These are phyloP conservation scores for Papilio aristodemus DNA, from an alignment of 1,140 invertebrate species.

Conservation along the genomic window DNA sequence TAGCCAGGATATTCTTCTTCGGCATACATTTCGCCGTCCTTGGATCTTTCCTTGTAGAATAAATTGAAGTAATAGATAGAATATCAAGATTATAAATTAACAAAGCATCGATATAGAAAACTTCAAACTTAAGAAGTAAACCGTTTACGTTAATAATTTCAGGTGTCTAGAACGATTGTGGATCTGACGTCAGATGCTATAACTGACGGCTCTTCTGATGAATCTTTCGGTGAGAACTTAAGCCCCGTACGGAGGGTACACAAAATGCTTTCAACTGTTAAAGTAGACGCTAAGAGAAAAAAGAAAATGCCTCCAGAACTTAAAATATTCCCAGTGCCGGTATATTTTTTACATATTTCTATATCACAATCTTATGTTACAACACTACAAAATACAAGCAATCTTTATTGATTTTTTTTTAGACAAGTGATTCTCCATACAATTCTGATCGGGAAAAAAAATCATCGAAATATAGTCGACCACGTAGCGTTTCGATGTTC, in stretches of 20 bases:
- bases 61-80: too few relatives aligned
- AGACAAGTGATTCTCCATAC: constrained; percentile 73
- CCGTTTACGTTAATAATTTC: constrained; percentile 35
- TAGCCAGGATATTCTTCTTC: too few relatives aligned
- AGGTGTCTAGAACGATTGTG: constrained; percentile 79
- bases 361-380: neutral
- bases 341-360: constrained; percentile 42
- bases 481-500: constrained; percentile 79
- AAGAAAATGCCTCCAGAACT: constrained; percentile 82
- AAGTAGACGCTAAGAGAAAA: constrained; percentile 69
- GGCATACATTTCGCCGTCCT: too few relatives aligned
- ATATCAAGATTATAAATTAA: too few relatives aligned
- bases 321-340: constrained; percentile 79
- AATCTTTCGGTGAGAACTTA: constrained; percentile 71
- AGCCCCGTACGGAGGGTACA: constrained; percentile 74
- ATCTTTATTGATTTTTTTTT: constrained; percentile 36
- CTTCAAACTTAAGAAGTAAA: neutral
- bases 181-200: constrained; percentile 78
- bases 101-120: too few relatives aligned
- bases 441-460: constrained; percentile 75
- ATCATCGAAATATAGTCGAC: constrained; percentile 61
- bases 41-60: too few relatives aligned
- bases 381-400: neutral
- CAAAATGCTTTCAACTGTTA: constrained; percentile 64
- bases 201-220: constrained; percentile 72